Evolutionary conservation across 2,797 vertebrate species (phyloP), one percentile per base, ranked within the genome.

Genomic region (Trematomus bernacchii): DNA sequence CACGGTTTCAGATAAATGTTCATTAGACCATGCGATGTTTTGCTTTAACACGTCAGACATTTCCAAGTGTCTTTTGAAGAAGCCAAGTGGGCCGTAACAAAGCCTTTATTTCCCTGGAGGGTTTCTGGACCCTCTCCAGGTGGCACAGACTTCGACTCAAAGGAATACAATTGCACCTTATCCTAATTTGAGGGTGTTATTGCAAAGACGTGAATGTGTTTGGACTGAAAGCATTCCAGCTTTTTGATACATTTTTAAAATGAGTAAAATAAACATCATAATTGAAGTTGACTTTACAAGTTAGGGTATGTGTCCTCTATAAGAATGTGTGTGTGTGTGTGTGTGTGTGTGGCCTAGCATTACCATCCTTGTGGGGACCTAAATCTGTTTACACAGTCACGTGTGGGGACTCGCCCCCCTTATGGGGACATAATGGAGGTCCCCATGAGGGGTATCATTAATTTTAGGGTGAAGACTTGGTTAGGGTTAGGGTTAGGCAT

Each of bases 101-200:
- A 52, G 14, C 18, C 63, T 66, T 79, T 53, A 71, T 86, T 83
- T 76, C 79, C 78, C 73, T 15, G 1, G 51, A 65, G 68, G 14
- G 62, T 42, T 76, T 72, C 3, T 77, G 75, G 75, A 79, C 10
- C 44, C 48, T 63, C 13, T 78, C 68, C 54, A 66, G 46, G 62
- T 27, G 59, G 8, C 54, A 27, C 30, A 59, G 44, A 57, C 57
- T 60, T 64, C 60, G 8, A 59, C 69, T 52, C 18, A 27, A 30
- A 51, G 60, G 23, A 80, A 61, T 80, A 10, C 77, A 57, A 71
- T 3, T 59, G 46, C 57, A 63, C 51, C 16, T 21, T 66, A 60
- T 77, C 16, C 58, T 48, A 19, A 78, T 70, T 80, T 76, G 9
- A 37, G 14, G 52, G 10, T 18, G 11, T 60, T 70, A 47, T 37